Percentiles rank a stretch among this genome's conserved stretches.
phyloP scores from a whole-genome alignment of 64 coral and sea anemone genomes.

The Dendronephthya gigantea region DNA sequence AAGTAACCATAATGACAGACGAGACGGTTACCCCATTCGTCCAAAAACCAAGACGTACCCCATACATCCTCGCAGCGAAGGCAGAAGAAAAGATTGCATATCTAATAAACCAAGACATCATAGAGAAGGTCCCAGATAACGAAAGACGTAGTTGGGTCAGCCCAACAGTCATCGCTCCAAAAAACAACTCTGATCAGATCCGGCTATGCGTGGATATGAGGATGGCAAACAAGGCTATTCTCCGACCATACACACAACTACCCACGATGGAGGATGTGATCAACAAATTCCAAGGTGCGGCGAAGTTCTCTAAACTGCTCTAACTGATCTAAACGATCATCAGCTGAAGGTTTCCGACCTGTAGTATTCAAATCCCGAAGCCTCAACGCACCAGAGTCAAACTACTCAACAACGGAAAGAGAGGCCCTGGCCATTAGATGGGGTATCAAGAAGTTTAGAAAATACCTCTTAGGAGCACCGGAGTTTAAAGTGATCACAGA shows the following conservation, averaged over 20 bases:
- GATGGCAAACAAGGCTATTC: not conserved
- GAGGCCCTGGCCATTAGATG: too few relatives aligned
- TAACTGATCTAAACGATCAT: too few relatives aligned
- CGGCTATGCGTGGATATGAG: not conserved
- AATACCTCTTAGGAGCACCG: too few relatives aligned
- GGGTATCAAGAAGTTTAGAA: too few relatives aligned
- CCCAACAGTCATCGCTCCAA: not conserved
- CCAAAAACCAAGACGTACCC: not conserved
- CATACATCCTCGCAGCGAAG: not conserved
- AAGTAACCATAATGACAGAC: not conserved
- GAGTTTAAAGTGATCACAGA: too few relatives aligned
- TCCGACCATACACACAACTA: not conserved
- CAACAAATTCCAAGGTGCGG: not conserved
- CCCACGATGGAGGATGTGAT: not conserved
- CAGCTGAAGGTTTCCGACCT: too few relatives aligned
- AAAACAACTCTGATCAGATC: not conserved
- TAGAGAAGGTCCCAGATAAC: not conserved
- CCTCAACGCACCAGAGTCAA: too few relatives aligned
- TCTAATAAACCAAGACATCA: not conserved
- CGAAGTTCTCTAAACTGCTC: not conserved
- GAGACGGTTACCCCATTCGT: not conserved
- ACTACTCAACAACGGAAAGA: too few relatives aligned
- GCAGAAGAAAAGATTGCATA: not conserved
- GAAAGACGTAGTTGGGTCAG: not conserved
- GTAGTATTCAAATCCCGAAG: too few relatives aligned